Conservation (phyloP, 2,113 vertebrate species). For the Saimiri boliviensis region DNA sequence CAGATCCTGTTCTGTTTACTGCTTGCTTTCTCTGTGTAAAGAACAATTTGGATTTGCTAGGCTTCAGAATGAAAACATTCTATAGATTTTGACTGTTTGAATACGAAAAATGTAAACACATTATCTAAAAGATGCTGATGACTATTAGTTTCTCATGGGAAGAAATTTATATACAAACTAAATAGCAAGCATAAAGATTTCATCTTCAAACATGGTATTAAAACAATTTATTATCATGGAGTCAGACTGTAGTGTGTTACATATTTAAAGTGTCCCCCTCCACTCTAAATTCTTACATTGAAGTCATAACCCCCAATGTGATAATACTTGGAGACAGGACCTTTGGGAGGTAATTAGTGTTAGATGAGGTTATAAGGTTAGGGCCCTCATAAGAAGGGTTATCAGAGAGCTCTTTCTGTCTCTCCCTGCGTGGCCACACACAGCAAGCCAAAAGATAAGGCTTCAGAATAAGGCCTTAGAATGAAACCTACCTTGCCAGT, state of each 20-base stretch:
- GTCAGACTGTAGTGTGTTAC: neutral
- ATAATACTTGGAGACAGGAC: neutral
- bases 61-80: constrained; percentile 5
- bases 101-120: constrained; percentile 14
- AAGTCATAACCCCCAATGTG: neutral
- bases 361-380: neutral
- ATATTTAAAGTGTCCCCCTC: neutral
- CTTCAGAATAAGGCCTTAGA: neutral
- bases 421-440: neutral
- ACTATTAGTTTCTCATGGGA: neutral
- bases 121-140: constrained; percentile 1
- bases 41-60: neutral
- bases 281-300: neutral
- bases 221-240: neutral
- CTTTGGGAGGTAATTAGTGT: neutral
- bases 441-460: neutral
- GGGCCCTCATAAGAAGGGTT: neutral
- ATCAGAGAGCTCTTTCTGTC: neutral
- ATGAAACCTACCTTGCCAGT: neutral
- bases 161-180: neutral
- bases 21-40: neutral
- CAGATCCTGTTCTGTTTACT: neutral
- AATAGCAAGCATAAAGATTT: neutral
- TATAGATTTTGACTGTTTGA: neutral
- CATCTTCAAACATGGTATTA: neutral